These are phyloP conservation scores for Ptilodon capucinus DNA, from an alignment of 2,888 invertebrate genomes.

Conservation along the genomic window DNA sequence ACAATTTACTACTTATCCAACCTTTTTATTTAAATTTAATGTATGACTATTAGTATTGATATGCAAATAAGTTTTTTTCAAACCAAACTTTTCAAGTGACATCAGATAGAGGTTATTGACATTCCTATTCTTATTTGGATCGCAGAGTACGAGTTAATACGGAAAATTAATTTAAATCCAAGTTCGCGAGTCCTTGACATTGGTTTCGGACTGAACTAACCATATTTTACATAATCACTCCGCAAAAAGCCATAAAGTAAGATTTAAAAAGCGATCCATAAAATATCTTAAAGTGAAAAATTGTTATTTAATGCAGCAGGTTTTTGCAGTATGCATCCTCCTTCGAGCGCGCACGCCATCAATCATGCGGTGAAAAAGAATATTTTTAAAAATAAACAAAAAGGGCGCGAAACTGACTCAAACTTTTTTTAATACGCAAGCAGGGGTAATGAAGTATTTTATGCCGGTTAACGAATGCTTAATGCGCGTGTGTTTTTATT, in stretches of 20 bases:
- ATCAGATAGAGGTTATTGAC: too few species aligned
- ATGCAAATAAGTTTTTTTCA: too few species aligned
- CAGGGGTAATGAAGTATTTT: constrained; percentile 44
- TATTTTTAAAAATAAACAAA: constrained; percentile 52
- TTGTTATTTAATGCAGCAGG: constrained; percentile 61
- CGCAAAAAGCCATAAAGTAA: constrained; percentile 33
- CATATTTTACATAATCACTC: too few species aligned
- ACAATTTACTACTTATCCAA: too few species aligned
- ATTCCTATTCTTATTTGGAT: too few species aligned
- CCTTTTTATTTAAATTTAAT: too few species aligned
- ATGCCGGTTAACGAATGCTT: constrained; percentile 41
- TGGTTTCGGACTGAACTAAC: too few species aligned
- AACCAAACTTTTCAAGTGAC: too few species aligned
- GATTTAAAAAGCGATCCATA: constrained; percentile 24
- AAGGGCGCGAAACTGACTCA: constrained; percentile 43
- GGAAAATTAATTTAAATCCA: too few species aligned
- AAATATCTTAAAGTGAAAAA: constrained; percentile 67
- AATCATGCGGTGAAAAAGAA: constrained; percentile 54
- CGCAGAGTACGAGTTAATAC: too few species aligned
- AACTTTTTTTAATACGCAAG: constrained; percentile 39
- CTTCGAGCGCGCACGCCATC: constrained; percentile 44
- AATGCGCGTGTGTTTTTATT: constrained; percentile 17
- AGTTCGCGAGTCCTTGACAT: too few species aligned
- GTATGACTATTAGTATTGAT: too few species aligned
- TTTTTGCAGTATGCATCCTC: constrained; percentile 54